Percentiles rank a stretch among this genome's conserved stretches.
These are phyloP conservation scores for Antidorcas marsupialis DNA, from an alignment of 2,113 vertebrate genomes.

Conservation along the genomic window DNA sequence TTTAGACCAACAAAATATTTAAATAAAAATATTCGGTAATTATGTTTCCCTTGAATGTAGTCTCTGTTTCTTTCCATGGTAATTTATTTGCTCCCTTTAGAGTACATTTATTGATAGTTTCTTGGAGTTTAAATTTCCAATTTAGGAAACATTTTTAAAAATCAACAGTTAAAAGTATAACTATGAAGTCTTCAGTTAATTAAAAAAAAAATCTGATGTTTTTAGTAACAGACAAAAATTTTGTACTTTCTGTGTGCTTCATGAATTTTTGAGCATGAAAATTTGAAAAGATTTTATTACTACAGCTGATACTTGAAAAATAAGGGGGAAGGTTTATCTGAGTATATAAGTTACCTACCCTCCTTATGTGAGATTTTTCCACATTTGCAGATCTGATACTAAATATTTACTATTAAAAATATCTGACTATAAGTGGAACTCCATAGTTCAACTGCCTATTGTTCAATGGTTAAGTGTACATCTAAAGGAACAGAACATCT, in stretches of 20 bases:
- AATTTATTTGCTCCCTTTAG: not conserved
- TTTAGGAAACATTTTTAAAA: not conserved
- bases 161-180: not conserved
- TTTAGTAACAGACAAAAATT: not conserved
- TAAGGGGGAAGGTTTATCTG: not conserved
- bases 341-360: not conserved
- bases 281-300: conserved; percentile 37
- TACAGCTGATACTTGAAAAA: not conserved
- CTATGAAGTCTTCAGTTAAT: not conserved
- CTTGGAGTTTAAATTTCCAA: conserved; percentile 11
- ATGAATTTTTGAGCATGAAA: not conserved
- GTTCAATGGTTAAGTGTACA: not conserved
- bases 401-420: not conserved
- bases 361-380: not conserved
- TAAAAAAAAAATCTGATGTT: not conserved
- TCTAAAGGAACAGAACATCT: not conserved
- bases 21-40: conserved; percentile 26
- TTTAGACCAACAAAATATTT: not conserved
- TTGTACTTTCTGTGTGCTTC: not conserved
- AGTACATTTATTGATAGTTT: not conserved
- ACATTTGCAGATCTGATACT: not conserved
- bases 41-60: not conserved
- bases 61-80: not conserved
- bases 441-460: not conserved
- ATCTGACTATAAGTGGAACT: not conserved